phyloP scores from a whole-genome alignment of 30 jellyfish, hydroid and myxozoan species.

The Nemopilema nomurai region DNA sequence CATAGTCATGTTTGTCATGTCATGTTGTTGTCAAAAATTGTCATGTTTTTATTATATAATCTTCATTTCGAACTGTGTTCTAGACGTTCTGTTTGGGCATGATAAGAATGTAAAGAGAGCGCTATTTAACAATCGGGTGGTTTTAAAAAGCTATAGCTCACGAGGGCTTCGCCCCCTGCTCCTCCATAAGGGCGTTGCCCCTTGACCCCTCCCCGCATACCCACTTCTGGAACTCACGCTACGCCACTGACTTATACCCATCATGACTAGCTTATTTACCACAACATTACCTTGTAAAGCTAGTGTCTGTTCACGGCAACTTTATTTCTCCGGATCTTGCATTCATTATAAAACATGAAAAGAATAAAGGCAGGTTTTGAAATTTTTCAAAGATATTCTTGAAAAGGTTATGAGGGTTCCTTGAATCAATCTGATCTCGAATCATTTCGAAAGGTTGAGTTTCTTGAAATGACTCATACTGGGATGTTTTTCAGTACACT shows the following conservation, averaged over 20 bases:
- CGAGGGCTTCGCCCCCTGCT: no score
- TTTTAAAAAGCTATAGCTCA: no score
- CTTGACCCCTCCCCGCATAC: no score
- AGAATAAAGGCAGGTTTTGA: conserved; percentile 16
- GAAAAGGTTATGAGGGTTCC: conserved; percentile 24
- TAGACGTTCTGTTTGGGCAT: no score
- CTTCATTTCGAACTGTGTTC: no score
- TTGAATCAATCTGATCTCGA: neutral
- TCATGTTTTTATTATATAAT: no score
- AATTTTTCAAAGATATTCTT: conserved; percentile 16
- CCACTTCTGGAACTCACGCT: no score
- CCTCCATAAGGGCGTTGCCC: no score
- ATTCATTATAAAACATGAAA: conserved; percentile 30
- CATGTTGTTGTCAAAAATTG: no score
- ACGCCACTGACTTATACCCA: conserved; percentile 12
- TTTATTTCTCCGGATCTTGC: conserved; percentile 44
- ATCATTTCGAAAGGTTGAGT: neutral
- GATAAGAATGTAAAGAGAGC: no score
- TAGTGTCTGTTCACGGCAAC: conserved; percentile 42
- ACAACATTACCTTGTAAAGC: conserved; percentile 31
- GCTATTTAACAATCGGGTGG: no score
- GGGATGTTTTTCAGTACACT: conserved; percentile 18
- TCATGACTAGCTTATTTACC: conserved; percentile 46
- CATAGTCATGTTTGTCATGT: no score
- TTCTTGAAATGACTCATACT: conserved; percentile 46